Evolutionary conservation across 2,797 vertebrate species (phyloP), one percentile per base, ranked within the genome.

Genomic region (Nasua narica): DNA sequence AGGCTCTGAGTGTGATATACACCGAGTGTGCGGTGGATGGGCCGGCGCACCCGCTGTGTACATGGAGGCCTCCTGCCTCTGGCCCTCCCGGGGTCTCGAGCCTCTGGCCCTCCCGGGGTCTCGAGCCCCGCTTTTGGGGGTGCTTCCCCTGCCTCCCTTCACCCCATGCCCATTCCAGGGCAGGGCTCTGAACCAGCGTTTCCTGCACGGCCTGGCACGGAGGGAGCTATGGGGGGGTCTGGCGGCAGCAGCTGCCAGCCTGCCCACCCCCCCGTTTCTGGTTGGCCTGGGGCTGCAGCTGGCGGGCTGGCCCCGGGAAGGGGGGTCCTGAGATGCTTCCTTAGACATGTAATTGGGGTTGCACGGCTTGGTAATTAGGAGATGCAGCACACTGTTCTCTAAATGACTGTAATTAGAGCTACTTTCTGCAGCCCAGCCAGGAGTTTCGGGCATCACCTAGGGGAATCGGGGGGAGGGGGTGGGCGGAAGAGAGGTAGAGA

Each of bases 351-450:
- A 95, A 96, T 96, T 97, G 96, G 94, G 90, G 97, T 90, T 56
- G 82, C 88, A 54, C 1, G 27, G 85, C 92, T 52, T 85, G 46
- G 94, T 97, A 97, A 97, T 98, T 97, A 98, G 96, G 76, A 94
- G 95, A 74, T 37, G 81, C 40, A n/a, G 87, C 90, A 48, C 85
- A 76, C 95, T 27, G 60, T 40, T 92, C 94, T 83, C 72, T 86
- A 96, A 95, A 96, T 86, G 88, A 95, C 88, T 92, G 35, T 96
- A 97, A 97, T 97, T 97, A 97, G 11, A 87, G 95, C 91, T 96
- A 78, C 62, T 94, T 69, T 92, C 90, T 87, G 90, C 29, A 81
- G 69, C 90, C 81, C 91, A 95, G 58, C 92, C 62, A 52, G 72
- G 96, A 96, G 94, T 97, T 95, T 94, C 10, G 1, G 85, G 78